Evolutionary conservation across 1,140 invertebrate genomes (phyloP).

Genomic region (Chironomus tepperi): DNA sequence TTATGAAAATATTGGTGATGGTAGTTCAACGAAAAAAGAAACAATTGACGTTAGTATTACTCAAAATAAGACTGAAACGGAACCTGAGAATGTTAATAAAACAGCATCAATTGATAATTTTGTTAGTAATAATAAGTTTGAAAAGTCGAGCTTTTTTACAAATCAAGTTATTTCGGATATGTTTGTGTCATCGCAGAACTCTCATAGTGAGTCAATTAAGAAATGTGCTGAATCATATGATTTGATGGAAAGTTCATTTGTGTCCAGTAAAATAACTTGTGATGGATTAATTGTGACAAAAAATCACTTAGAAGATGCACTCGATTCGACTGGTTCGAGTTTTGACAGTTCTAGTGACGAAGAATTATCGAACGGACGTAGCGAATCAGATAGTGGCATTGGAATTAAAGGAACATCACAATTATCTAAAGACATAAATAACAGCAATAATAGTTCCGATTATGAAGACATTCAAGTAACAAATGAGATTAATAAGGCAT

Average conservation of each 20-base stretch:
- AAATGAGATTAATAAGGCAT: conserved; percentile 31
- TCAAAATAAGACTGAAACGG: conserved; percentile 27
- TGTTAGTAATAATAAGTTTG: background rate
- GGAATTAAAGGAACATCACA: conserved; percentile 36
- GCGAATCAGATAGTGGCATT: conserved; percentile 39
- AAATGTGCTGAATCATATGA: conserved; percentile 37
- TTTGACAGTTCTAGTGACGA: conserved; percentile 40
- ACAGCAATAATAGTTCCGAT: conserved; percentile 38
- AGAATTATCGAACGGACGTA: conserved; percentile 37
- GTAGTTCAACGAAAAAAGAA: conserved; percentile 29
- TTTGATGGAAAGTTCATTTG: conserved; percentile 39
- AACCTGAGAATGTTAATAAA: background rate
- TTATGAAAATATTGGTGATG: conserved; percentile 41
- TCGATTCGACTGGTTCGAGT: conserved; percentile 39
- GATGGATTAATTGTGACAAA: conserved; percentile 39
- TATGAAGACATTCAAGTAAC: conserved; percentile 39
- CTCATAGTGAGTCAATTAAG: background rate
- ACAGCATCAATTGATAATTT: background rate
- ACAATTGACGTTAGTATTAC: conserved; percentile 27
- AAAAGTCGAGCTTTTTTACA: conserved; percentile 32
- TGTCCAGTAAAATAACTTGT: conserved; percentile 40
- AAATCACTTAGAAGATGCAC: conserved; percentile 36
- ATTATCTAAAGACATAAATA: conserved; percentile 31
- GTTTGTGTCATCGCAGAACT: conserved; percentile 36
- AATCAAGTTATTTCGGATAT: conserved; percentile 40